Conservation (phyloP, 1,140 invertebrate genomes). For the Sminthurides bifidus region DNA sequence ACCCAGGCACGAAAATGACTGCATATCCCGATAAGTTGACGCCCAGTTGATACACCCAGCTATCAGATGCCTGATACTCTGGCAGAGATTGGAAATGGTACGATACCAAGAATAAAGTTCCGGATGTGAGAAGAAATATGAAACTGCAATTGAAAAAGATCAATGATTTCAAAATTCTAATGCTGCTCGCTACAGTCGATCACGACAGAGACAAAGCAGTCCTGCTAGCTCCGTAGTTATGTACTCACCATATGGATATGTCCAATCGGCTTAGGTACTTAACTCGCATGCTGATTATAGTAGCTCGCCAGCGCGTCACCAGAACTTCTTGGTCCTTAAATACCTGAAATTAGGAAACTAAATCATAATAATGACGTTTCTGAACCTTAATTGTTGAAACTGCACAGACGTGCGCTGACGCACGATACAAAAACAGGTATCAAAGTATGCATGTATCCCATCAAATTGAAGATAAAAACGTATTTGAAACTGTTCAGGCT, state of each 20-base stretch:
- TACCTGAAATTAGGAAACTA: too few relatives aligned
- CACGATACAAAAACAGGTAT: neutral
- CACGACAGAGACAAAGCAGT: neutral
- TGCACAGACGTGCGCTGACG: too few relatives aligned
- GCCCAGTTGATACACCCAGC: conserved; percentile 40
- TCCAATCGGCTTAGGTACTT: neutral
- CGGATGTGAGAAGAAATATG: conserved; percentile 39
- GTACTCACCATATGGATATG: neutral
- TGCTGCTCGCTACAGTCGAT: neutral
- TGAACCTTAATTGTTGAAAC: too few relatives aligned
- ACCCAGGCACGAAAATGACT: conserved; percentile 74
- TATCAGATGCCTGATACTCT: conserved; percentile 20
- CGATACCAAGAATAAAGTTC: conserved; percentile 40
- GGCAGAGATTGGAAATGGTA: conserved; percentile 42
- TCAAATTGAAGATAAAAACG: too few relatives aligned
- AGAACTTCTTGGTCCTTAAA: too few relatives aligned
- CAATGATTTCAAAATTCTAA: neutral
- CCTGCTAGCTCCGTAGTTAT: neutral
- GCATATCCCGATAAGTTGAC: conserved; percentile 80
- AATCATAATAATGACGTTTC: neutral
- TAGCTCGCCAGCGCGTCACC: too few relatives aligned
- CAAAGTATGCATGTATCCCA: neutral
- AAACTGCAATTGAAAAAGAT: conserved; percentile 1
- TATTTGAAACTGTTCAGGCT: too few relatives aligned
- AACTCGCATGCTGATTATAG: neutral